Evolutionary conservation across 2,888 invertebrate genomes (phyloP).

Genomic region (Deroplatys truncata): DNA sequence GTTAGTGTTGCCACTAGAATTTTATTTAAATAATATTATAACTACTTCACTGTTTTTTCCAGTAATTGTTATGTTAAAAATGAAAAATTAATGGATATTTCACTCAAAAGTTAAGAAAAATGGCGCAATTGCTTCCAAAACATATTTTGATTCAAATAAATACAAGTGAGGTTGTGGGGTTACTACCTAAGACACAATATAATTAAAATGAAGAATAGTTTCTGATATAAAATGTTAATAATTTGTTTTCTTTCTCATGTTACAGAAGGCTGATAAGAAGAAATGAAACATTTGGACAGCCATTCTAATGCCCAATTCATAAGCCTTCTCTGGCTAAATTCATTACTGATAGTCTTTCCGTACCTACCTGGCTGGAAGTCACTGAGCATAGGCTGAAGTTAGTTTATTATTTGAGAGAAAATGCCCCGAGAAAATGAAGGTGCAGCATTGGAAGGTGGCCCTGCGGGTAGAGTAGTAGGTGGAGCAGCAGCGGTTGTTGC

Average conservation of each 20-base stretch:
- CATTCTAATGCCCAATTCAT: background rate
- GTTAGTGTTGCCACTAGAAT: too few species aligned
- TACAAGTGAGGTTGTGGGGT: too few species aligned
- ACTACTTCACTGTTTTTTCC: too few species aligned
- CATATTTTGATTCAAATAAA: too few species aligned
- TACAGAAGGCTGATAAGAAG: conserved; percentile 20
- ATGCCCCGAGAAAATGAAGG: conserved; percentile 25
- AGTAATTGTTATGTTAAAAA: too few species aligned
- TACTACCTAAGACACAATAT: too few species aligned
- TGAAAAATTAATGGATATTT: too few species aligned
- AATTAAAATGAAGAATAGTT: background rate
- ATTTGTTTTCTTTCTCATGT: background rate
- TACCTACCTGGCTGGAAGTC: conserved; percentile 15
- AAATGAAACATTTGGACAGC: conserved; percentile 16
- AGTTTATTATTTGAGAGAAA: background rate
- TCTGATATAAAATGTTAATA: background rate
- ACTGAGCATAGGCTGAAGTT: conserved; percentile 7
- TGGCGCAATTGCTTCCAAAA: too few species aligned
- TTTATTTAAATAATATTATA: too few species aligned
- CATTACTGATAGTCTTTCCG: background rate
- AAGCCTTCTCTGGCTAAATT: conserved; percentile 10
- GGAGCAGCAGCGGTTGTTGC: background rate
- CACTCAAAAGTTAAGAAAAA: too few species aligned
- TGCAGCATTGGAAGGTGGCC: background rate
- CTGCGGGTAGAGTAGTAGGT: background rate